These are phyloP conservation scores for Caranx ignobilis DNA, from an alignment of 2,113 vertebrate species.

Conservation along the genomic window DNA sequence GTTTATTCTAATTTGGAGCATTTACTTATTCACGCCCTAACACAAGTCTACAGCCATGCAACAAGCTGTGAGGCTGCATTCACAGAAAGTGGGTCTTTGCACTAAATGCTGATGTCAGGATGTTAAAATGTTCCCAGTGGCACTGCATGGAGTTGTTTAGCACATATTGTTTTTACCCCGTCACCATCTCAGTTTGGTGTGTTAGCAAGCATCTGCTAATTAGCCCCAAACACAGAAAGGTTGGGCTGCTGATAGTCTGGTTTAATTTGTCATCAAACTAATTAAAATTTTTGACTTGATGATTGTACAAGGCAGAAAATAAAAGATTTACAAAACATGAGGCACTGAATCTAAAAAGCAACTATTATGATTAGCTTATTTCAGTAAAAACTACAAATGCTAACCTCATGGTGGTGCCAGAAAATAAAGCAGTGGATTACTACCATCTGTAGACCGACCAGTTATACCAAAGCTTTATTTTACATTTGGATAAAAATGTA, in stretches of 20 bases:
- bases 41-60: not conserved
- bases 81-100: not conserved
- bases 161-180: not conserved
- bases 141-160: not conserved
- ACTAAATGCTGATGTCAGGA: not conserved
- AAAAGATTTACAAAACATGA: no score
- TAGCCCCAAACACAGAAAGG: not conserved
- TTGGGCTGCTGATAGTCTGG: not conserved
- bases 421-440: not conserved
- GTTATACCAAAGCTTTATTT: not conserved
- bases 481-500: not conserved
- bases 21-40: not conserved
- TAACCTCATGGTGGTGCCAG: no score
- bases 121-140: not conserved
- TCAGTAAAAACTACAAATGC: no score
- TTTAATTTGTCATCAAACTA: not conserved
- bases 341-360: no score
- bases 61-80: not conserved
- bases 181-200: not conserved
- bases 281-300: no score
- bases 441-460: no score
- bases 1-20: not conserved
- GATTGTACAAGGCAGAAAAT: no score
- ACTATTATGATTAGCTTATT: no score
- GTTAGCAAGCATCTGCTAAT: not conserved